Conservation (phyloP, 2,797 vertebrate genomes). For the Scleropages formosus region DNA sequence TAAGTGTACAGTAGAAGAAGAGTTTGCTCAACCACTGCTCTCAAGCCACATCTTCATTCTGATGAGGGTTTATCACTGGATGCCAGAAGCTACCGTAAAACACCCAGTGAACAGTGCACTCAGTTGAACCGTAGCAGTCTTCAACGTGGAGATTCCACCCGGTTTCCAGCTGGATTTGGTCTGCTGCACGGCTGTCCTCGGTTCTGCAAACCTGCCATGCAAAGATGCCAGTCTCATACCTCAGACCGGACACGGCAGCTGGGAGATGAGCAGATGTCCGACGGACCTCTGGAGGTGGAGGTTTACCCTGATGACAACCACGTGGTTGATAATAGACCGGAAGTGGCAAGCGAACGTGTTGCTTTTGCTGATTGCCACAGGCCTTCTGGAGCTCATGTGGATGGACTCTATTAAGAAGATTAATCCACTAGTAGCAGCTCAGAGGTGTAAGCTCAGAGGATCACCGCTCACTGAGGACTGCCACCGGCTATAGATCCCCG, state of each 20-base stretch:
- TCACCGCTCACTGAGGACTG: conserved; percentile 61
- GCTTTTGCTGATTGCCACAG: neutral
- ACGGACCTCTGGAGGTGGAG: too few relatives aligned
- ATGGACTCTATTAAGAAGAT: conserved; percentile 67
- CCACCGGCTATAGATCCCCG: conserved; percentile 48
- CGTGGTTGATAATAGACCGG: neutral
- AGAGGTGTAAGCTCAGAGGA: conserved; percentile 62
- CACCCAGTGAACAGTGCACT: too few relatives aligned
- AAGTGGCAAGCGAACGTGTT: neutral
- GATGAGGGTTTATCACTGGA: too few relatives aligned
- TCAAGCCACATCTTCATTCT: neutral
- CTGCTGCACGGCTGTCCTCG: too few relatives aligned
- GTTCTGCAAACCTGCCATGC: too few relatives aligned
- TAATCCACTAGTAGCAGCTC: conserved; percentile 61
- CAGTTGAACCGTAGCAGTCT: too few relatives aligned
- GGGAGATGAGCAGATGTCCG: neutral
- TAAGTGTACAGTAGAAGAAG: neutral
- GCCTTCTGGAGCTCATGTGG: conserved; percentile 52
- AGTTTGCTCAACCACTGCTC: neutral
- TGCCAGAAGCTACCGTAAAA: too few relatives aligned
- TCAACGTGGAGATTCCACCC: too few relatives aligned
- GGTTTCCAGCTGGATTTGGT: too few relatives aligned
- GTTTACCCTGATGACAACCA: neutral
- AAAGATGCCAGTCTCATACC: neutral
- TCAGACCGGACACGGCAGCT: neutral